Base-by-base conservation (phyloP, 2,113 vertebrate species). In the Pterocles gutturalis region DNA sequence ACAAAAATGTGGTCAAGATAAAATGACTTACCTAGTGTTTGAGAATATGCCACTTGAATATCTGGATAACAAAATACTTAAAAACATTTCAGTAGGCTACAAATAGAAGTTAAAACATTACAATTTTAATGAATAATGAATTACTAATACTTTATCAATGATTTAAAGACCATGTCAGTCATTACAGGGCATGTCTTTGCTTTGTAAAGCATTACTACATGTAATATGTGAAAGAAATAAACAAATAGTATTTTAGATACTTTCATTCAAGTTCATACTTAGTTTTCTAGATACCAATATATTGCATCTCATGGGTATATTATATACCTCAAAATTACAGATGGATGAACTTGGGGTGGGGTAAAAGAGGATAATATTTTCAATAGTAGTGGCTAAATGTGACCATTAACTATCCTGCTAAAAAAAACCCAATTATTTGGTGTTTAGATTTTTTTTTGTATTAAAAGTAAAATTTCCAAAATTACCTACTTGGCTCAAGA, bases 261-360 rank as follows among this genome's bases (percentile, higher is more conserved):
- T 81, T 61, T 60, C 9, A 31, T 81, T 73, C 25, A 24, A 5
- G 17, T 64, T 76, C 43, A 19, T 54, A 36, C 6, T 38, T 5
- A 0, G 2, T 54, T 78, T 73, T 83, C n/a, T 55, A 57, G 19
- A 34, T 60, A 83, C 14, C n/a, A 61, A 15, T 66, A 29, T 10
- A 34, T 45, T 45, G 6, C 8, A 29, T n/a, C 19, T 46, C 45
- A 80, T 54, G 4, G 4, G 5, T 29, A 4, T 54, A 28, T 36
- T 67, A 0, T 49, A n/a, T 41, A 48, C 3, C 17, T 43, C 64
- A 53, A 33, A 73, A 65, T 60, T 91, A 57, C 1, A 77, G 33
- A 31, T 31, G 4, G 7, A 29, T 65, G 8, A 90, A 57, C 20
- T 65, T 2, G 3, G 20, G 2, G 4, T 1, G 3, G 17, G 4